Conservation (phyloP, 2,113 vertebrate species). For the Cryptotis parvus region DNA sequence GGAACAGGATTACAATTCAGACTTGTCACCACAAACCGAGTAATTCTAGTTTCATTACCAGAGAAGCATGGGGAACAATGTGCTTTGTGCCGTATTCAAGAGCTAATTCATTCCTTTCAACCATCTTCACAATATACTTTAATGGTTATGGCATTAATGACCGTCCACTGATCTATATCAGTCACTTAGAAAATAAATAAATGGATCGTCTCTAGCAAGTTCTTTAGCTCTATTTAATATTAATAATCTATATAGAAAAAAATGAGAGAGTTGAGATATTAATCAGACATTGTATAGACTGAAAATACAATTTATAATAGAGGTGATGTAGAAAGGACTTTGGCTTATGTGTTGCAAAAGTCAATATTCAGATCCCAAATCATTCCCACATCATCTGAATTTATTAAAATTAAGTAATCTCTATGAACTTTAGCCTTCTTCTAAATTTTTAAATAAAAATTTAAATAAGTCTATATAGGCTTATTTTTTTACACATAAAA, state of each 20-base stretch:
- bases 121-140: neutral
- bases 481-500: no score
- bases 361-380: neutral
- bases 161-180: slow-evolving; percentile 10
- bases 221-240: slow-evolving; percentile 38
- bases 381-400: neutral
- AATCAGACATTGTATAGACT: neutral
- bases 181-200: slow-evolving; percentile 47
- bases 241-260: slow-evolving; percentile 40
- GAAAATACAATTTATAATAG: neutral
- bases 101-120: neutral
- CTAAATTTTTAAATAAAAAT: neutral
- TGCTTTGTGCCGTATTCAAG: neutral
- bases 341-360: neutral
- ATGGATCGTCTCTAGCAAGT: neutral
- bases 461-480: neutral
- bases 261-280: slow-evolving; percentile 38
- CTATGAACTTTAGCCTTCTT: neutral
- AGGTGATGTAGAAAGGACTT: neutral
- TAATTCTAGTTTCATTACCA: neutral
- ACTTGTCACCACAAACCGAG: neutral
- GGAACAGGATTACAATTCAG: neutral
- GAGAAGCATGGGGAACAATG: neutral
- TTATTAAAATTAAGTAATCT: slow-evolving; percentile 1
- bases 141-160: neutral